phyloP scores from a whole-genome alignment of 2,797 vertebrate genomes.

The Darevskia mixta region DNA sequence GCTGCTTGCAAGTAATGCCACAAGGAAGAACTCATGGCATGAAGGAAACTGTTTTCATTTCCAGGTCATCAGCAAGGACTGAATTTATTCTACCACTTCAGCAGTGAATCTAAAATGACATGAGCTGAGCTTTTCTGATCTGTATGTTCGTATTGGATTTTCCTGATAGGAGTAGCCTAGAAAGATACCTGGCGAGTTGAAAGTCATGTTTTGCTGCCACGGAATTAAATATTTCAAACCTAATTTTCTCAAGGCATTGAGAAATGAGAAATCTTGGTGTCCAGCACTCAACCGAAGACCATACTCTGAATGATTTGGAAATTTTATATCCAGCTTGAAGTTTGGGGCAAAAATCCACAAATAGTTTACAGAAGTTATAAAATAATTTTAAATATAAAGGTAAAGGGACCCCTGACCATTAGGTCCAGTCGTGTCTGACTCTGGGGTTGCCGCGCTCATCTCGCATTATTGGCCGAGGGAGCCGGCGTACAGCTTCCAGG shows the following conservation, averaged over 20 bases:
- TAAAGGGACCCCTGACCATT: too few species aligned
- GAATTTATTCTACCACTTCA: constrained; percentile 40
- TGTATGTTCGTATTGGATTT: background rate
- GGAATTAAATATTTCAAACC: background rate
- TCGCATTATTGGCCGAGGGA: too few species aligned
- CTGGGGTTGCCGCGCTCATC: too few species aligned
- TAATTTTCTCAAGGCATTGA: background rate
- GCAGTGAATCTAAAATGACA: constrained; percentile 25
- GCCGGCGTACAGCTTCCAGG: too few species aligned
- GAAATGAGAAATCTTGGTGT: background rate
- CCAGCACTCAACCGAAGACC: background rate
- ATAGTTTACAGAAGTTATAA: too few species aligned
- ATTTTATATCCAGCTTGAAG: too few species aligned
- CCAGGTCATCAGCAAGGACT: constrained; percentile 63
- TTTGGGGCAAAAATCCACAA: too few species aligned
- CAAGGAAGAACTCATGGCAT: constrained; percentile 50
- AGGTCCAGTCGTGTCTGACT: too few species aligned
- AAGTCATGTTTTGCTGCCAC: background rate
- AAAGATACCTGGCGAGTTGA: background rate
- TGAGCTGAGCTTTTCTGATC: background rate
- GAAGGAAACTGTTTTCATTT: constrained; percentile 64
- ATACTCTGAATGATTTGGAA: background rate
- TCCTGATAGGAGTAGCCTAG: background rate
- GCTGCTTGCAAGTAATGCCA: constrained; percentile 42
- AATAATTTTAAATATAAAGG: too few species aligned